phyloP scores from a whole-genome alignment of 1,140 invertebrate genomes.

The Magallana ariakensis region DNA sequence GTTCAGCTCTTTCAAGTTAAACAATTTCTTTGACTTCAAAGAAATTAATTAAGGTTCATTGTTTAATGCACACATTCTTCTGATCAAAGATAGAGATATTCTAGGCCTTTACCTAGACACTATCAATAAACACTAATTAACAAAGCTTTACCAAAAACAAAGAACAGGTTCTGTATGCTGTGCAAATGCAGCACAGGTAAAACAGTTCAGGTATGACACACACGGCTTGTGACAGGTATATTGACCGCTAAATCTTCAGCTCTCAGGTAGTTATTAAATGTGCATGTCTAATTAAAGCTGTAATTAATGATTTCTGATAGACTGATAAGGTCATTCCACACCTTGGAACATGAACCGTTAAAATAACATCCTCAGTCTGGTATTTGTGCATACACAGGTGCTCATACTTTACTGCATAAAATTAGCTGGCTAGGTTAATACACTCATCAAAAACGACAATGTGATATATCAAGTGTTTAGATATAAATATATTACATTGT shows the following conservation, averaged over 20 bases:
- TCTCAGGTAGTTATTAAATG: conserved; percentile 23
- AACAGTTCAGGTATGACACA: not conserved
- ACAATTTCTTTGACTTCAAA: not conserved
- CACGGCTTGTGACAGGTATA: not conserved
- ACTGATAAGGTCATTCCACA: conserved; percentile 3
- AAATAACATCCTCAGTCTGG: no score
- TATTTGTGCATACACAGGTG: no score
- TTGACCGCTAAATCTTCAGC: conserved; percentile 13
- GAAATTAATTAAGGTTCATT: not conserved
- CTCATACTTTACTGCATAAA: no score
- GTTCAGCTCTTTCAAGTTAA: not conserved
- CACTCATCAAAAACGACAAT: no score
- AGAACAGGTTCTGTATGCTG: not conserved
- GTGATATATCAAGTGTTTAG: no score
- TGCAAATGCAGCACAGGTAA: not conserved
- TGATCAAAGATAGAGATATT: not conserved
- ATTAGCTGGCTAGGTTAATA: no score
- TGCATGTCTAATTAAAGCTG: conserved; percentile 21
- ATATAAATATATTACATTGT: no score
- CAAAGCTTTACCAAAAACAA: not conserved
- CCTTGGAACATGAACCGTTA: not conserved
- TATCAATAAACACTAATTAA: conserved; percentile 19
- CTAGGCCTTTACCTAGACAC: not conserved
- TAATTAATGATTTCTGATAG: conserved; percentile 39
- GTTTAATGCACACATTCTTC: not conserved